Evolutionary conservation across 2,888 invertebrate genomes (phyloP).

Genomic region (Tanytarsus gracilentus): DNA sequence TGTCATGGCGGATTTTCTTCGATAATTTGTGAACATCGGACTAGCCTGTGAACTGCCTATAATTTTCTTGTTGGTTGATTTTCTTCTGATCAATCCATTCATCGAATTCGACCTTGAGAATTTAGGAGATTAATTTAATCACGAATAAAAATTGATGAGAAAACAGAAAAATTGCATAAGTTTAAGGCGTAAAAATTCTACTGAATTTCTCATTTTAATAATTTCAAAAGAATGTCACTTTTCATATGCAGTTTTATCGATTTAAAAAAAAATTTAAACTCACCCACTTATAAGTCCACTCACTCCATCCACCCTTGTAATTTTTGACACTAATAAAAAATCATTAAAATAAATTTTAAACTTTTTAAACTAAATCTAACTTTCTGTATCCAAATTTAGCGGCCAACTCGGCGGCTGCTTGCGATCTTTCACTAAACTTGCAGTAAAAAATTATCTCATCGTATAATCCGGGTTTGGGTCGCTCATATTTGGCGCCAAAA

Average conservation of each 20-base stretch:
- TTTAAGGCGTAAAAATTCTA: too few species aligned
- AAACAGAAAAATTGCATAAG: neutral
- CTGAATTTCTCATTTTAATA: too few species aligned
- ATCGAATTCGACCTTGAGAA: conserved; percentile 3
- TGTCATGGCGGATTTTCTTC: neutral
- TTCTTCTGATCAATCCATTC: neutral
- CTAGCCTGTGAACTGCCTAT: too few species aligned
- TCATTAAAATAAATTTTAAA: neutral
- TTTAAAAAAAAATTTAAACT: too few species aligned
- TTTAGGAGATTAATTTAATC: too few species aligned
- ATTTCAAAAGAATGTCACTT: too few species aligned
- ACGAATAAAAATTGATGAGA: neutral
- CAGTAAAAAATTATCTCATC: conserved; percentile 60
- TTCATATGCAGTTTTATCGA: too few species aligned
- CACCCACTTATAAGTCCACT: conserved; percentile 1
- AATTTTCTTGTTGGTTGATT: neutral
- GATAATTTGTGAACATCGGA: too few species aligned
- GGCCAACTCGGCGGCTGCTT: conserved; percentile 51
- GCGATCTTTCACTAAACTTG: conserved; percentile 58
- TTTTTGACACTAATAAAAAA: neutral
- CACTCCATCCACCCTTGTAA: neutral
- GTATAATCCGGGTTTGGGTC: conserved; percentile 50
- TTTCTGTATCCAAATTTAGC: conserved; percentile 36
- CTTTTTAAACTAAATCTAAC: conserved; percentile 34
- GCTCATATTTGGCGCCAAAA: conserved; percentile 42